phyloP scores from a whole-genome alignment of 2,113 vertebrate genomes.

The Lepus europaeus region DNA sequence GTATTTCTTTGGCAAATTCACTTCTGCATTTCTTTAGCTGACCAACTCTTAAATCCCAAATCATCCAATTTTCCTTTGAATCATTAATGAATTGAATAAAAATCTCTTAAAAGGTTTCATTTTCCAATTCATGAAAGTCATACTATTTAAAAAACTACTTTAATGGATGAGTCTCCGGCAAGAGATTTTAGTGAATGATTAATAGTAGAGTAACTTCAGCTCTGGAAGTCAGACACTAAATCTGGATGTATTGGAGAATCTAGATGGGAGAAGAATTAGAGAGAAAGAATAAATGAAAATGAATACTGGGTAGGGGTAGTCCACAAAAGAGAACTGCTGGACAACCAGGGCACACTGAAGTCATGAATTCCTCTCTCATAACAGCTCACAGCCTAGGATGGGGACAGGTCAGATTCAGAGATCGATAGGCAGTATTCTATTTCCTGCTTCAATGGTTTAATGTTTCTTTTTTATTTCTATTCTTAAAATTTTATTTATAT shows the following conservation, averaged over 20 bases:
- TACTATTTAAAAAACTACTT: not conserved
- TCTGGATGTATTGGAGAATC: not conserved
- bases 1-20: not conserved
- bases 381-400: not conserved
- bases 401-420: not conserved
- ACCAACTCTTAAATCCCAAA: not conserved
- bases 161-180: not conserved
- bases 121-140: not conserved
- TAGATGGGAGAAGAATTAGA: not conserved
- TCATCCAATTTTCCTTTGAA: not conserved
- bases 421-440: not conserved
- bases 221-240: not conserved
- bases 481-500: too few relatives aligned
- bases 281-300: not conserved
- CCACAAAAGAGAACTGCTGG: not conserved
- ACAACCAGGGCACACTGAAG: not conserved
- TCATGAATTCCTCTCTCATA: not conserved
- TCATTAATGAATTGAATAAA: not conserved
- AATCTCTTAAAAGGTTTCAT: not conserved
- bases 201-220: not conserved
- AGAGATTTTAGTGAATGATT: not conserved
- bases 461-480: not conserved
- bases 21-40: not conserved
- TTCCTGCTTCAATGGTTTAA: not conserved
- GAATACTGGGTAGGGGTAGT: not conserved